These are phyloP conservation scores for Diabrotica undecimpunctata DNA, from an alignment of 1,140 invertebrate genomes.

Conservation along the genomic window DNA sequence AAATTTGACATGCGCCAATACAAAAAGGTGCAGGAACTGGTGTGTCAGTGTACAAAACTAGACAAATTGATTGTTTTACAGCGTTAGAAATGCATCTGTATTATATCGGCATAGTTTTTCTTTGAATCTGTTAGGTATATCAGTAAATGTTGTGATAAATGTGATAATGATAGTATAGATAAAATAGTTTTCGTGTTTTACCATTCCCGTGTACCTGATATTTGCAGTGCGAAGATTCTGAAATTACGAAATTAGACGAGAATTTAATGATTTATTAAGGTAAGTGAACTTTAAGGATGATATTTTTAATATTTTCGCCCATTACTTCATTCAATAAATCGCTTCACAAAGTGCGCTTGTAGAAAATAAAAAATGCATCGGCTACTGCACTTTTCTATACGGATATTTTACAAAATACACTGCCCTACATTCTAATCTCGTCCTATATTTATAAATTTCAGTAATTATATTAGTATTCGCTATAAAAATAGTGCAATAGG, in stretches of 20 bases:
- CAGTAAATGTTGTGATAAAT: conserved; percentile 46
- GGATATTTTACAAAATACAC: no score
- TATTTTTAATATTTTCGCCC: background rate
- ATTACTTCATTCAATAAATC: background rate
- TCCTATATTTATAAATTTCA: no score
- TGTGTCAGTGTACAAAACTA: conserved; percentile 35
- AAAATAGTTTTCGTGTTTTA: conserved; percentile 31
- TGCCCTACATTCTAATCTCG: no score
- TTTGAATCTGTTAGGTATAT: conserved; percentile 24
- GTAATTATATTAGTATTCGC: no score
- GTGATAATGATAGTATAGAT: conserved; percentile 43
- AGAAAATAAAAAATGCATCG: no score
- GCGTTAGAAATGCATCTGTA: conserved; percentile 40
- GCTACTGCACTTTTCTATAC: no score
- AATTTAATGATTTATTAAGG: conserved; percentile 21
- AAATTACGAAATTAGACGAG: conserved; percentile 13
- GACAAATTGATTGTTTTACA: conserved; percentile 43
- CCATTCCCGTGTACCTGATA: conserved; percentile 32
- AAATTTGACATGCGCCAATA: conserved; percentile 30
- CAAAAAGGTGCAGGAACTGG: conserved; percentile 26
- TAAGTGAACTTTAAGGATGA: conserved; percentile 1
- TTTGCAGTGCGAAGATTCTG: conserved; percentile 29
- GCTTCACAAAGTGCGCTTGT: no score
- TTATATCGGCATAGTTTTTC: conserved; percentile 35
- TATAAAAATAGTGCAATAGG: no score